Evolutionary conservation across 2,797 vertebrate genomes (phyloP), one percentile per base, ranked within the genome.

Genomic region (Schizopygopsis pylzovi): DNA sequence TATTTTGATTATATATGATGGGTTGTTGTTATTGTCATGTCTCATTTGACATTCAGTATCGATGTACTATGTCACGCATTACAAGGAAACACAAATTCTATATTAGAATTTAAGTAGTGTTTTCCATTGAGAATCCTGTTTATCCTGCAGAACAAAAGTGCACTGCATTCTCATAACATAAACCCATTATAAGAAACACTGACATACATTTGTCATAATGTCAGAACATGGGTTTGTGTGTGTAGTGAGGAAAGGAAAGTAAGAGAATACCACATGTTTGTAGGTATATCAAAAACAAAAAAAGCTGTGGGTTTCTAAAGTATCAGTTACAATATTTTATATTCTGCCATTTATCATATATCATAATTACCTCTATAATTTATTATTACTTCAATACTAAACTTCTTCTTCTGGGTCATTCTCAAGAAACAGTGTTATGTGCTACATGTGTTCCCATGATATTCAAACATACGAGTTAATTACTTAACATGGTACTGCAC

Each of bases 151-250:
- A 79, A 61, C 61, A 45, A 25, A 65, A 43, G 54, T 18, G 39
- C 9, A 67, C 45, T 81, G 25, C 33, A 33, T 49, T 81, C 25
- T 8, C n/a, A 68, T 65, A 68, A 49, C 18, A 47, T 25, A 67
- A 67, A 68, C 12, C 16, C 18, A 52, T 49, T 5, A 4, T 13
- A 4, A 37, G 25, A 43, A 81, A 67, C 49, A 43, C 16, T 65
- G 59, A 63, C 59, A 65, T 41, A 79, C 41, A 47, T 79, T 79
- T 79, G 39, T 45, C 41, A 67, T 67, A 79, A 47, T 63, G 78
- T 65, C 78, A 79, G 25, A 65, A 65, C 41, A 65, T 79, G 13
- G 13, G n/a, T 20, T 63, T 79, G 41, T 45, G 15, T 12, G 39
- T 61, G n/a, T 20, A 33, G n/a, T 47, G 59, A 65, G 33, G n/a